phyloP scores from a whole-genome alignment of 1,140 invertebrate genomes.

The Macrobrachium nipponense region DNA sequence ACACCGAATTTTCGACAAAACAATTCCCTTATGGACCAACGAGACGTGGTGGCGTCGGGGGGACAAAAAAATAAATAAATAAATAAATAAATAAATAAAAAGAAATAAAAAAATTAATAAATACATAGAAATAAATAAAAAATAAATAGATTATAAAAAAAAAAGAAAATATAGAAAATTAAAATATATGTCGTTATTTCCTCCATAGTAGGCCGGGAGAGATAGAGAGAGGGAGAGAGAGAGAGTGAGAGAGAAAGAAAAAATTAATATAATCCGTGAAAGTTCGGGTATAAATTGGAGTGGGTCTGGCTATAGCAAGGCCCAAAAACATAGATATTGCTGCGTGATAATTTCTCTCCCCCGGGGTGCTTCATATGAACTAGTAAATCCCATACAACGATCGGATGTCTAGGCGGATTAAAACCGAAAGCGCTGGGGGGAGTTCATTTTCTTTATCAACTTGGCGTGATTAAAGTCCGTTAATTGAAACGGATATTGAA shows the following conservation, averaged over 20 bases:
- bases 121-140: too few species aligned
- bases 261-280: conserved; percentile 44
- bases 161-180: neutral
- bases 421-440: conserved; percentile 46
- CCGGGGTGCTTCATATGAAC: conserved; percentile 56
- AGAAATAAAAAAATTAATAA: neutral
- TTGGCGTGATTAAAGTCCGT: conserved; percentile 55
- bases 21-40: conserved; percentile 9
- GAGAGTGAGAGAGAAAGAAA: too few species aligned
- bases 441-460: conserved; percentile 62
- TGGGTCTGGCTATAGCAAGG: neutral
- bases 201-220: conserved; percentile 1
- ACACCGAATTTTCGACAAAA: conserved; percentile 45
- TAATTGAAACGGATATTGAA: conserved; percentile 62
- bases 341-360: conserved; percentile 55
- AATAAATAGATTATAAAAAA: neutral
- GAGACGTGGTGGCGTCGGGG: conserved; percentile 3
- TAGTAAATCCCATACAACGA: conserved; percentile 52
- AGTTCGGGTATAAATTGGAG: conserved; percentile 44
- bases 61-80: neutral
- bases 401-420: conserved; percentile 57
- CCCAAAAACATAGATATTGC: conserved; percentile 57
- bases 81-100: too few species aligned
- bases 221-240: too few species aligned
- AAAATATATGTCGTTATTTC: neutral